phyloP scores from a whole-genome alignment of 2,888 invertebrate genomes.

The Patella depressa region DNA sequence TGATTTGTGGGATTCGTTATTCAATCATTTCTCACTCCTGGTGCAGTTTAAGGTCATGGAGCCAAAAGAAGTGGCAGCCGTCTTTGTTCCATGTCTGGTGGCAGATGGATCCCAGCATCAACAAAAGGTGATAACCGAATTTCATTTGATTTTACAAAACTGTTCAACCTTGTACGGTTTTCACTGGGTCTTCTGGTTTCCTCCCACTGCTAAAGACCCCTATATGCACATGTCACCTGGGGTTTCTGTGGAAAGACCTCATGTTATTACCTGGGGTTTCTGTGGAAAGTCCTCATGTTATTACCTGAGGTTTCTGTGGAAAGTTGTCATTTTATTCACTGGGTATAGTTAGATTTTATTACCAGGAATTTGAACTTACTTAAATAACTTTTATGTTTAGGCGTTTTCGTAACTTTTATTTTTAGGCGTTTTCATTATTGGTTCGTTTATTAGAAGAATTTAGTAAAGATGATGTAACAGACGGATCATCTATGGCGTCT shows the following conservation, averaged over 20 bases:
- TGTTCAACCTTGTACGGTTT: too few species aligned
- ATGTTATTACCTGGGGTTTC: too few species aligned
- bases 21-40: conserved; percentile 51
- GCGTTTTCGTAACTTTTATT: conserved; percentile 35
- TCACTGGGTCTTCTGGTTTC: too few species aligned
- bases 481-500: conserved; percentile 16
- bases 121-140: conserved; percentile 46
- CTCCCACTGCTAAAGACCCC: too few species aligned
- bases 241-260: too few species aligned
- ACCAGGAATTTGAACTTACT: too few species aligned
- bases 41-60: conserved; percentile 54
- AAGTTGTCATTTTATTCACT: too few species aligned
- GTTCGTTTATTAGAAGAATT: conserved; percentile 41
- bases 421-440: conserved; percentile 50
- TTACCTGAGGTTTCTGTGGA: too few species aligned
- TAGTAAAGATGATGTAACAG: neutral
- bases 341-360: too few species aligned
- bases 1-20: conserved; percentile 54
- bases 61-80: conserved; percentile 55
- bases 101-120: conserved; percentile 48
- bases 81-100: conserved; percentile 61
- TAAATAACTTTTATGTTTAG: conserved; percentile 28
- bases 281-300: too few species aligned
- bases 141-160: neutral
- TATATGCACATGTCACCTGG: too few species aligned